Conservation (phyloP, 1,140 invertebrate genomes). For the Pachyrhynchus sulphureomaculatus region DNA sequence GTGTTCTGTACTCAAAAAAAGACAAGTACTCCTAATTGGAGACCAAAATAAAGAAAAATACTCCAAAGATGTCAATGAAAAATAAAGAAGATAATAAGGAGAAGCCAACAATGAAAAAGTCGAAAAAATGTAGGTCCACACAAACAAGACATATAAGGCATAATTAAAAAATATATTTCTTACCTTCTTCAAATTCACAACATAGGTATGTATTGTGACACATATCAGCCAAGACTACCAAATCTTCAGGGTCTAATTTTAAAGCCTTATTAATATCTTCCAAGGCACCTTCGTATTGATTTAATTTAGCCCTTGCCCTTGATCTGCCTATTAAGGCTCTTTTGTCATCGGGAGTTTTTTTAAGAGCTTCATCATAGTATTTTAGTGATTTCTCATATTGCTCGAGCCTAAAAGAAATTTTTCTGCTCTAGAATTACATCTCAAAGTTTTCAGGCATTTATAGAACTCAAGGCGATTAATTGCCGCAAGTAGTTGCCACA, state of each 20-base stretch:
- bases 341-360: conserved; percentile 53
- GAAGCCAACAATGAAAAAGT: no score
- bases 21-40: no score
- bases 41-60: no score
- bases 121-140: no score
- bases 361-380: conserved; percentile 55
- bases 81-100: no score
- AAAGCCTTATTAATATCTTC: conserved; percentile 56
- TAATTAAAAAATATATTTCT: no score
- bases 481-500: no score
- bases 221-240: conserved; percentile 55
- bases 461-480: no score
- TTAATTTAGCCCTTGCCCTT: conserved; percentile 54
- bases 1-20: no score
- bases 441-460: neutral
- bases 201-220: conserved; percentile 57
- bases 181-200: conserved; percentile 57
- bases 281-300: conserved; percentile 54
- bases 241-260: conserved; percentile 52
- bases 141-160: no score
- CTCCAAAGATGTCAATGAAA: no score
- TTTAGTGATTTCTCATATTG: conserved; percentile 38
- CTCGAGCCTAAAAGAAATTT: conserved; percentile 19
- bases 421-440: neutral
- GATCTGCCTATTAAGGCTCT: conserved; percentile 54